Base-by-base conservation (phyloP, 2,113 vertebrate genomes). In the Daphoenositta chrysoptera region DNA sequence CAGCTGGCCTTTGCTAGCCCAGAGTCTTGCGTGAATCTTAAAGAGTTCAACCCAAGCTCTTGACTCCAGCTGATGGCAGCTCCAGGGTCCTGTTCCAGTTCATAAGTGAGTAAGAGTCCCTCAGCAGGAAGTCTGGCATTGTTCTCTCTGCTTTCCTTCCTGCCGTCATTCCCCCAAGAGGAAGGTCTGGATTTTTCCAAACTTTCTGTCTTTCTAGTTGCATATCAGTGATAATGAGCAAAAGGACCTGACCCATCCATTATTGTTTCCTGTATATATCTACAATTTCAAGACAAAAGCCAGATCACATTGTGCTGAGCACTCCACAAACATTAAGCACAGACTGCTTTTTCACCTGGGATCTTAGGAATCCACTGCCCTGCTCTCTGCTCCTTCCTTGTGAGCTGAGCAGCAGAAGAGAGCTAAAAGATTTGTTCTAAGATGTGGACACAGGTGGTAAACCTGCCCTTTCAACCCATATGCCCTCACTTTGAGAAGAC, bases 91-190 rank as follows among this genome's bases (percentile, higher is more conserved):
- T 60, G 48, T 89, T 96, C 83, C 66, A 92, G 79, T 75, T 94
- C 42, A 10, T 87, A 48, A 95, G 83, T 86, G 86, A 89, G 56
- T 89, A 94, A 91, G 56, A 50, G 61, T 85, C 81, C 45, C 80
- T 89, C 75, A 37, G 61, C 93, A 96, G 95, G 94, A 96, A 97
- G 94, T 94, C 89, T 96, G 93, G 83, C 87, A 79, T 89, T 97
- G 96, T 96, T 96, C 89, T 95, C 70, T 65, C 69, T 50, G 61
- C 61, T 89, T 95, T 93, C 83, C 95, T 92, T 94, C 94, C 89
- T 87, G 73, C 70, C 15, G 2, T 92, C 79, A 35, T 76, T 89
- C 23, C 70, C 93, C 22, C 58, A 80, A 42, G 90, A 85, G 87
- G 23, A 66, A 88, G 61, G 44, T 87, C 75, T 54, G 87, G 70